Base-by-base conservation (phyloP, 2,888 invertebrate genomes). In the Patella caerulea region DNA sequence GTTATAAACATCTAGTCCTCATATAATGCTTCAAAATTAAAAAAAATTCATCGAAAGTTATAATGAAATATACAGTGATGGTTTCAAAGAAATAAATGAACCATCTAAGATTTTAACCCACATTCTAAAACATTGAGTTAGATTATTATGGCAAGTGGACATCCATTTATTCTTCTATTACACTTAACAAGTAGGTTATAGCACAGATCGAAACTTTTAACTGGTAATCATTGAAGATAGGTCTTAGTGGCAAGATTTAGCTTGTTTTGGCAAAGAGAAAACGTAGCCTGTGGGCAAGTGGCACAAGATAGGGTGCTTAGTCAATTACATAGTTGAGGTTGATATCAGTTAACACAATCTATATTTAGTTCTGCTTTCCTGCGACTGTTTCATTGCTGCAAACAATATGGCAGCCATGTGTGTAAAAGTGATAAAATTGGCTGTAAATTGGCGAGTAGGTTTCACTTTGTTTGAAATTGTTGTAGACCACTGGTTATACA, bases 301-400 rank as follows among this genome's bases (percentile, higher is more conserved):
- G 65, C 24, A 65, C 65, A 65, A 65, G 65, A 65, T 65, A 65
- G 65, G 65, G 65, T 24, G 65, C 65, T 65, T 65, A 65, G 65
- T 65, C 65, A 65, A 65, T 65, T 65, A 65, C 65, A 65, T 65
- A 65, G 65, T 65, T 65, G 65, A 65, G 65, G 65, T 65, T 65
- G 65, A 65, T 65, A 65, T 65, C 65, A 65, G 65, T 65, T 65
- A 65, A 24, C 65, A 65, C 65, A 65, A 65, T 65, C 65, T 65
- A 65, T 65, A 65, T 65, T 65, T 65, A 65, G 65, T 24, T 65
- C 24, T 65, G 24, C 65, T 24, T 24, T 19, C 65, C 65, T 65
- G 19, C 65, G 24, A 65, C 65, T 65, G 65, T 65, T 65, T 19
- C 65, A 65, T 65, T 65, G 65, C 65, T 65, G 65, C 65, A 65